phyloP scores from a whole-genome alignment of 2,797 vertebrate species.

The Chlorospingus semifuscus region DNA sequence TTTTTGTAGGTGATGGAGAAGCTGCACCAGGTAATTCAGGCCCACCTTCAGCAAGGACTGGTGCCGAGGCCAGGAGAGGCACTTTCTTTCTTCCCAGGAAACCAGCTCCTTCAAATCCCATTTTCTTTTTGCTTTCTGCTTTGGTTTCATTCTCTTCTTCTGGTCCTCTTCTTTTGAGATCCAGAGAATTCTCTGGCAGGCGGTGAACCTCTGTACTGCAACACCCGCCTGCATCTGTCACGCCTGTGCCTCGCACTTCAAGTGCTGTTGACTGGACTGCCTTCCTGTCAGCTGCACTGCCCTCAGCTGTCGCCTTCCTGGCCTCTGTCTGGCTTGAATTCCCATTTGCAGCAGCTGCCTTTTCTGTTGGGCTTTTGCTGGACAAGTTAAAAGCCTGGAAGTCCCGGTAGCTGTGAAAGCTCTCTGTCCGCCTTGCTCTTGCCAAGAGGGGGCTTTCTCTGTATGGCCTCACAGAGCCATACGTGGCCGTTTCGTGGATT shows the following conservation, averaged over 20 bases:
- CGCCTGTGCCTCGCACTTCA: constrained; percentile 74
- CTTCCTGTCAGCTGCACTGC: constrained; percentile 66
- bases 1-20: constrained; percentile 92
- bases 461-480: constrained; percentile 90
- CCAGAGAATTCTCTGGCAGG: constrained; percentile 78
- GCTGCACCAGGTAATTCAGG: constrained; percentile 86
- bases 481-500: constrained; percentile 86
- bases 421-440: constrained; percentile 91
- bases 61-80: constrained; percentile 82
- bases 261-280: constrained; percentile 49
- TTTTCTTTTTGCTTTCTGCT: constrained; percentile 84
- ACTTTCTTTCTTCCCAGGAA: constrained; percentile 89
- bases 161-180: constrained; percentile 79
- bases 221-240: constrained; percentile 47
- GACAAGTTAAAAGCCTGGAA: constrained; percentile 87
- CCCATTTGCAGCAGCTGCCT: constrained; percentile 57
- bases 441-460: constrained; percentile 96
- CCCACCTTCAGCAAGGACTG: constrained; percentile 79
- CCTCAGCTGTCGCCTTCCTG: constrained; percentile 58
- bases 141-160: constrained; percentile 87
- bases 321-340: constrained; percentile 71
- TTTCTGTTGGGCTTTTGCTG: constrained; percentile 80
- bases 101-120: constrained; percentile 85
- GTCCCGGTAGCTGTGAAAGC: constrained; percentile 93
- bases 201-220: constrained; percentile 69